Conservation (phyloP, 1,140 invertebrate genomes). For the Anadara kagoshimensis region DNA sequence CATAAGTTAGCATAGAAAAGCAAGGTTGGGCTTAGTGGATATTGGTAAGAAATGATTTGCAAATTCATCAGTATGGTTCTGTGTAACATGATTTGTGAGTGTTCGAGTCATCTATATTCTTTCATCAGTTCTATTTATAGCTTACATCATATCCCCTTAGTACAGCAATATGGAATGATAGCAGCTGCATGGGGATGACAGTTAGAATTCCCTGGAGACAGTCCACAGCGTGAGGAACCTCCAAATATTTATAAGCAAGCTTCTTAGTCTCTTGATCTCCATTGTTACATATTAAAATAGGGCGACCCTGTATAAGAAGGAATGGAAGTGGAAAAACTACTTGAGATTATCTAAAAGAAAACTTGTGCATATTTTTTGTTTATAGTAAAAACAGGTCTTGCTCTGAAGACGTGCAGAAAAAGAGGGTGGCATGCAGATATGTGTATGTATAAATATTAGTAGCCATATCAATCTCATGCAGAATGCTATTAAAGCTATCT, state of each 20-base stretch:
- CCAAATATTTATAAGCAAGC: constrained; percentile 81
- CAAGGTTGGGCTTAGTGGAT: no score
- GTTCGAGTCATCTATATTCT: no score
- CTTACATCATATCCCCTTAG: constrained; percentile 66
- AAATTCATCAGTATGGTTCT: no score
- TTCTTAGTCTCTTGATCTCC: constrained; percentile 89
- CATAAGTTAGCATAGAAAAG: no score
- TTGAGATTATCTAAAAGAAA: no score
- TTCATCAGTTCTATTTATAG: neutral
- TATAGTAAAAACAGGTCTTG: no score
- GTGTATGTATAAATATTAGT: neutral
- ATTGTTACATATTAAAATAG: constrained; percentile 95
- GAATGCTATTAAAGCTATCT: neutral
- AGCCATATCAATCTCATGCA: neutral
- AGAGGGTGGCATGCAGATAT: neutral
- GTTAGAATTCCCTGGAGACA: constrained; percentile 86
- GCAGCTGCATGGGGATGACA: constrained; percentile 85
- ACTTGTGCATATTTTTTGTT: no score
- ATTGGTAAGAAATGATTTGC: no score
- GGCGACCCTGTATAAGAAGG: constrained; percentile 79
- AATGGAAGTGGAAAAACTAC: no score
- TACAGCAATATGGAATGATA: constrained; percentile 96
- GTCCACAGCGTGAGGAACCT: constrained; percentile 93
- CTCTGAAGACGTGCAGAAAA: no score
- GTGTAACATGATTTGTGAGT: no score